Conservation (phyloP, 2,113 vertebrate species). For the Genyomyrus donnyi region DNA sequence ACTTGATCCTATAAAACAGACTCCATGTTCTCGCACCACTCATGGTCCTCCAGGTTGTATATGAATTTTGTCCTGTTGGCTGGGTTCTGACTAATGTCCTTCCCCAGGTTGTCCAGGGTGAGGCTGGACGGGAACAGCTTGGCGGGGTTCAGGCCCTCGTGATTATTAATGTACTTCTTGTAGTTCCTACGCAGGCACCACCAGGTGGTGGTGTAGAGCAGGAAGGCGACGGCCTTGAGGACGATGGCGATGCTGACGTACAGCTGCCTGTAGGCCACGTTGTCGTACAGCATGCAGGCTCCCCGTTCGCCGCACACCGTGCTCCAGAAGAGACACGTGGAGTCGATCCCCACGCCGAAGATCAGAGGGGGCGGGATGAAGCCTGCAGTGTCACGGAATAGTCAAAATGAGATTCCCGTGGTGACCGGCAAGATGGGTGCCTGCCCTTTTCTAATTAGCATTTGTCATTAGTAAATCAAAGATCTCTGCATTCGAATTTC, state of each 20-base stretch:
- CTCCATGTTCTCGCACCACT: conserved; percentile 60
- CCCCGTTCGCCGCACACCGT: conserved; percentile 58
- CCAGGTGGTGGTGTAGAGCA: conserved; percentile 62
- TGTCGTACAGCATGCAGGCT: conserved; percentile 64
- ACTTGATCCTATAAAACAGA: conserved; percentile 53
- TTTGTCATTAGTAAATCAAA: not conserved
- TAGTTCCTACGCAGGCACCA: conserved; percentile 61
- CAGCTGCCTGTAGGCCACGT: conserved; percentile 62
- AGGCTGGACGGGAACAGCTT: conserved; percentile 61
- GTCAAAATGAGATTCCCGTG: conserved; percentile 21
- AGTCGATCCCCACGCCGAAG: conserved; percentile 68
- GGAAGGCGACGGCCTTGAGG: conserved; percentile 57
- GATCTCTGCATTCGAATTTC: not conserved
- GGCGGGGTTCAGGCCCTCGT: conserved; percentile 60
- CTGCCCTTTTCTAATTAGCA: not conserved
- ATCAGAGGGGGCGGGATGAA: conserved; percentile 66
- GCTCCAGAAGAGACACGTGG: conserved; percentile 65
- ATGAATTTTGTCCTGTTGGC: conserved; percentile 63
- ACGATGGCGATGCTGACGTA: conserved; percentile 65
- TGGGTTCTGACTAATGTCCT: conserved; percentile 51
- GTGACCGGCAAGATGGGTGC: not conserved
- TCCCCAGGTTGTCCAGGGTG: conserved; percentile 60
- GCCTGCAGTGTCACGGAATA: conserved; percentile 35
- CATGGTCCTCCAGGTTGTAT: conserved; percentile 61
- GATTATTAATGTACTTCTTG: conserved; percentile 61